These are phyloP conservation scores for Drosophila mimetica DNA, from an alignment of 2,888 invertebrate genomes.

Conservation along the genomic window DNA sequence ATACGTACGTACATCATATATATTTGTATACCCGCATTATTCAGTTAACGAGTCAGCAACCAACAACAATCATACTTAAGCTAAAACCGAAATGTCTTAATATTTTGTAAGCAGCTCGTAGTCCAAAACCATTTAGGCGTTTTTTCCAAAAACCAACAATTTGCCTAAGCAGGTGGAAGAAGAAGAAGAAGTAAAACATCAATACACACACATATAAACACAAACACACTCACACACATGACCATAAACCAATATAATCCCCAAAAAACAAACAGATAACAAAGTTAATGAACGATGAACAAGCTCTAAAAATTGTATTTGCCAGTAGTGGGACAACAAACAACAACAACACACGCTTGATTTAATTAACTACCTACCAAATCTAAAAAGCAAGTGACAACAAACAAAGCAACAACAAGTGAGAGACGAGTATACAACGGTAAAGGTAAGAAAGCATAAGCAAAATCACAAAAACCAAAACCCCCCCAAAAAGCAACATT, in stretches of 20 bases:
- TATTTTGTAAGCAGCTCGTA: conserved; percentile 71
- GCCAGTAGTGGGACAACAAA: conserved; percentile 29
- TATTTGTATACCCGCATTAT: conserved; percentile 23
- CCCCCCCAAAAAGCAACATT: conserved; percentile 6
- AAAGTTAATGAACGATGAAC: conserved; percentile 26
- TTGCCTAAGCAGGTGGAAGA: conserved; percentile 31
- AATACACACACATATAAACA: conserved; percentile 9
- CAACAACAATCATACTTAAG: conserved; percentile 75
- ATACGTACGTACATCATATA: neutral
- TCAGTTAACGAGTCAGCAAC: conserved; percentile 52
- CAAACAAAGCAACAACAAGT: conserved; percentile 1
- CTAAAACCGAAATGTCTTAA: conserved; percentile 46
- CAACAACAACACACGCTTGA: conserved; percentile 56
- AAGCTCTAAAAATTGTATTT: conserved; percentile 53
- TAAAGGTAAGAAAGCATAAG: conserved; percentile 9
- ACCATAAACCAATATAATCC: conserved; percentile 11
- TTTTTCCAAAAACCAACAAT: conserved; percentile 36
- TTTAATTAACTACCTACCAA: conserved; percentile 44
- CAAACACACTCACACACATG: neutral
- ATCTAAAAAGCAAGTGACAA: conserved; percentile 23
- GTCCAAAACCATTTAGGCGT: conserved; percentile 40
- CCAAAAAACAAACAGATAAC: conserved; percentile 2
- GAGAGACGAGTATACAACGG: neutral
- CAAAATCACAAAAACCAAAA: conserved; percentile 11
- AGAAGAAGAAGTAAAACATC: conserved; percentile 14